Conservation (phyloP, 2,797 vertebrate species). For the Cynopterus sphinx region DNA sequence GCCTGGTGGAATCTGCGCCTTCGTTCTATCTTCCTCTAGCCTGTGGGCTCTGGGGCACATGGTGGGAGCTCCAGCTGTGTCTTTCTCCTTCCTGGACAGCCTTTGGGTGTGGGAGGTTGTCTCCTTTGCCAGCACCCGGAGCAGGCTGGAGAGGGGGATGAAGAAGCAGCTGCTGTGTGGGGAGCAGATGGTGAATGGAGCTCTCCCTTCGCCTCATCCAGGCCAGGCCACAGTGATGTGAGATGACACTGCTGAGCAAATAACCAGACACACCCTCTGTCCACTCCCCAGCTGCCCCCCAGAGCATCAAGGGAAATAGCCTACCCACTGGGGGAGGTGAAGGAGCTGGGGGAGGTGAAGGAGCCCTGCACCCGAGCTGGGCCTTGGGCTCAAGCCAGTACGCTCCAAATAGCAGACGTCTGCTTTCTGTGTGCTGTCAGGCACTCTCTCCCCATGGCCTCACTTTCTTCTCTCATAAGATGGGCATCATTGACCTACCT, state of each 20-base stretch:
- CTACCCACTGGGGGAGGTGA: not conserved
- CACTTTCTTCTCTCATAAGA: not conserved
- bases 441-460: not conserved
- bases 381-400: not conserved
- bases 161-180: not conserved
- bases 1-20: not conserved
- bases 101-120: not conserved
- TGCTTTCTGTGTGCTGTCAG: not conserved
- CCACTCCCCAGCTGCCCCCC: conserved; percentile 32
- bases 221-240: not conserved
- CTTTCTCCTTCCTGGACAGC: not conserved
- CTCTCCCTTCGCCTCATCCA: not conserved
- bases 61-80: not conserved
- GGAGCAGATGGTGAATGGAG: conserved; percentile 61
- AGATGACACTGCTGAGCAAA: conserved; percentile 43
- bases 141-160: not conserved
- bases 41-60: not conserved
- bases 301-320: not conserved
- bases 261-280: conserved; percentile 42
- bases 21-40: not conserved
- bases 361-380: too few relatives aligned
- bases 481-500: not conserved
- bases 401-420: not conserved
- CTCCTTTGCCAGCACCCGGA: not conserved
- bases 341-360: not conserved